Base-by-base conservation (phyloP, 1,140 invertebrate species). In the Drosophila oshimai region DNA sequence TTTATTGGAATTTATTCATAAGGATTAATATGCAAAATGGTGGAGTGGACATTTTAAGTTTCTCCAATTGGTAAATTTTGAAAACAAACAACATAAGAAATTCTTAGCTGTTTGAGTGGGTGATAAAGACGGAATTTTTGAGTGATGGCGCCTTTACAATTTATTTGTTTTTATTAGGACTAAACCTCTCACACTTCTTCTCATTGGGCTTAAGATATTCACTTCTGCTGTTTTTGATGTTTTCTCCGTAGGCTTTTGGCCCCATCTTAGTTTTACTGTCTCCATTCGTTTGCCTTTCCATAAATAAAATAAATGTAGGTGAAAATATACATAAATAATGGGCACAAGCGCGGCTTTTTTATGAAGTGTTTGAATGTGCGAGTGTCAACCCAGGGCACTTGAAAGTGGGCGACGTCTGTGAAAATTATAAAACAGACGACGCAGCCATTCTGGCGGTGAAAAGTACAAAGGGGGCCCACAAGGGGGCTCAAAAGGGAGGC, bases 241-340 rank as follows among this genome's bases (percentile, higher is more conserved):
- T 69, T 33, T 34, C 39, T 64, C 74, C 61, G 65, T 46, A 15
- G 49, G 74, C 65, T 20, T 28, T 72, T 65, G 18, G 26, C 39
- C 46, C 22, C 67, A 44, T 51, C 74, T 65, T 47, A 37, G 9
- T 54, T 45, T 36, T n/a, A 68, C 45, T 69, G 26, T 34, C 13
- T 51, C 20, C 29, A 39, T 57, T 33, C 65, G 34, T 9, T 29
- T 42, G 24, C 9, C 24, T 18, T 15, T 18, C 18, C 54, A 84
- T 78, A 86, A 80, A 79, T 70, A 79, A 65, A 74, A 80, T 58
- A 79, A 86, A 83, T 83, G 64, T 86, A 86, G 79, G 79, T 83
- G 80, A 83, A 80, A 83, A 83, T 80, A 83, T 71, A 74, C 80
- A 83, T 83, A 83, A 86, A 83, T 71, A 80, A 80, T 74, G 79